Base-by-base conservation (phyloP, 1,140 invertebrate genomes). In the Temnothorax longispinosus region DNA sequence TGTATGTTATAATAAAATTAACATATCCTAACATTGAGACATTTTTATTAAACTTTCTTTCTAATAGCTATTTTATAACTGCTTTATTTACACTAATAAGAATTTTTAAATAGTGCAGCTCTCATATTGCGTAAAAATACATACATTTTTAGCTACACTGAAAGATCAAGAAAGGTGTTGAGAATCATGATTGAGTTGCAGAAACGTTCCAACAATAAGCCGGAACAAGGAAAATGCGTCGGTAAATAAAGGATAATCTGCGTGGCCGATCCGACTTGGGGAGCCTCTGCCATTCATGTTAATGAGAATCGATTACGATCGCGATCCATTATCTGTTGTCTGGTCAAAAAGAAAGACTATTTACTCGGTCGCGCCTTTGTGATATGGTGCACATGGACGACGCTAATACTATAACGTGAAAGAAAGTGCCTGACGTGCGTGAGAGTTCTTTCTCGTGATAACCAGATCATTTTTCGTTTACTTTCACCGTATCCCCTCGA, bases 381-480 rank as follows among this genome's bases (percentile, higher is more conserved):
- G 69, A 89, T 84, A 69, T 67, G 32, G 65, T 58, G 65, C 52
- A 50, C 67, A 56, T 74, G 21, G 11, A 81, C 74, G 67, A n/a
- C 32, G 85, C 69, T 38, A 64, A 76, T 32, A 64, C 62, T 47
- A 65, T 58, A 69, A 60, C 64, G 47, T 27, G 82, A 88, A 88
- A 69, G 89, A 89, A 89, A 91, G 86, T 86, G 64, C 81, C 85
- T 50, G 82, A 50, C 58, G 41, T 71, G 72, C 78, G 64, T 50
- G 67, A 75, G 88, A 88, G 80, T 85, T 92, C 86, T 86, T 85
- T 85, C 81, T 50, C 82, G 62, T 72, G 64, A 91, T 92, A 91
- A 92, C 91, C 92, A 88, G 89, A 88, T 90, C 91, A 92, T 92
- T 89, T 92, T 90, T 88, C 86, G 72, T 80, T 89, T 84, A 74